Conservation (phyloP, 2,113 vertebrate genomes). For the Oncorhynchus mykiss region DNA sequence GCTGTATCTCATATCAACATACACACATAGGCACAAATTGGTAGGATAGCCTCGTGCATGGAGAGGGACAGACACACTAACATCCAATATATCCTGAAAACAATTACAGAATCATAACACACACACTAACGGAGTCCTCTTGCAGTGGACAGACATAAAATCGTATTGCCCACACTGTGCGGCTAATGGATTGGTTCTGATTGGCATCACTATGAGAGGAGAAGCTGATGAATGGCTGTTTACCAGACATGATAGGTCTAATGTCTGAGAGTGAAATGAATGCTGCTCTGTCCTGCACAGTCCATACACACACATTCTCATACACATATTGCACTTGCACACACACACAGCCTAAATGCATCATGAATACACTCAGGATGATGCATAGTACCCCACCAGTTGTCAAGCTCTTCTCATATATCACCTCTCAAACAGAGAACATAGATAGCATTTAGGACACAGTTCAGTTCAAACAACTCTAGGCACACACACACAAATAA, state of each 20-base stretch:
- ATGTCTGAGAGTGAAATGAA: slow-evolving; percentile 58
- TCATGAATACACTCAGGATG: not conserved
- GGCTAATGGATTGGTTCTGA: slow-evolving; percentile 71
- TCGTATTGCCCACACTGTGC: slow-evolving; percentile 14
- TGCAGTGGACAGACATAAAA: slow-evolving; percentile 27
- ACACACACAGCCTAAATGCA: not conserved
- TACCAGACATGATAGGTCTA: slow-evolving; percentile 69
- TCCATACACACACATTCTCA: slow-evolving; percentile 4
- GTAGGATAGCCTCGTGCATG: too few species aligned
- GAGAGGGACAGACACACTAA: not conserved
- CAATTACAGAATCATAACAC: slow-evolving; percentile 1
- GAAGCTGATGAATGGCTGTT: slow-evolving; percentile 71
- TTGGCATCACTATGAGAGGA: slow-evolving; percentile 40
- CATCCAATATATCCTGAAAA: too few species aligned
- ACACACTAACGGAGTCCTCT: not conserved
- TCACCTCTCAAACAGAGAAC: not conserved
- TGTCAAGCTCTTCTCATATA: not conserved
- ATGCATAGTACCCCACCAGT: not conserved
- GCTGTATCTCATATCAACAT: too few species aligned
- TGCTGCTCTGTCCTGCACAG: slow-evolving; percentile 5
- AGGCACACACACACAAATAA: not conserved
- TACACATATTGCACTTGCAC: not conserved
- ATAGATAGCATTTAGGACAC: not conserved
- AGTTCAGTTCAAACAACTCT: not conserved
- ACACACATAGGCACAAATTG: too few species aligned